Conservation (phyloP, 2,113 vertebrate genomes). For the Ivindomyrus marchei region DNA sequence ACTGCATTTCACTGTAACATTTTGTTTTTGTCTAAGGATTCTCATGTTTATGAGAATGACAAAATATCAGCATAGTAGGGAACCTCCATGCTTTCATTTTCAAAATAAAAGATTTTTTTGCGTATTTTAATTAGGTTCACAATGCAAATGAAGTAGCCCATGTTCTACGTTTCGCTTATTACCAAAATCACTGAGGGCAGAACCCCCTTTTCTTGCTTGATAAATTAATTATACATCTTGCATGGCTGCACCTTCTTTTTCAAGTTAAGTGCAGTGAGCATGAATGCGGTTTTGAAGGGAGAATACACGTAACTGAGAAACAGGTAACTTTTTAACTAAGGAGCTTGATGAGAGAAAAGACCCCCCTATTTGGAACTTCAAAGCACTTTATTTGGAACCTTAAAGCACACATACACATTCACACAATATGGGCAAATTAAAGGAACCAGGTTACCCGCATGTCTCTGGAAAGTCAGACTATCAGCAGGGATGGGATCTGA, state of each 20-base stretch:
- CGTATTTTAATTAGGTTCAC: background rate
- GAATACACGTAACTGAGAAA: background rate
- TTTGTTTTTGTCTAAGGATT: no score
- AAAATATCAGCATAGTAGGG: background rate
- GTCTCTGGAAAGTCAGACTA: background rate
- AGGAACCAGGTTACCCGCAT: background rate
- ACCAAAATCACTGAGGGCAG: background rate
- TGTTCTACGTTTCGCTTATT: background rate
- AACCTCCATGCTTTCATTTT: background rate
- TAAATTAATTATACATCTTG: background rate
- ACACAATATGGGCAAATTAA: background rate
- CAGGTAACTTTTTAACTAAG: background rate
- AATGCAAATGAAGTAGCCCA: no score
- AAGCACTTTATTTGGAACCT: background rate
- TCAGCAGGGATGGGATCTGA: background rate
- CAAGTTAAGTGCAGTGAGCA: background rate
- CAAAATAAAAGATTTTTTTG: background rate
- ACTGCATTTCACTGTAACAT: no score
- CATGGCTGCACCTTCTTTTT: background rate
- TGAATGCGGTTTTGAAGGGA: background rate
- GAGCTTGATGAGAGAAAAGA: background rate
- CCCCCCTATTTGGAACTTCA: background rate
- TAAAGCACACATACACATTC: background rate
- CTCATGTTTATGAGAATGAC: no score
- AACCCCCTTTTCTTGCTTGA: background rate